These are phyloP conservation scores for Halocynthia roretzi DNA, from an alignment of 23 tunicate species.

Conservation along the genomic window DNA sequence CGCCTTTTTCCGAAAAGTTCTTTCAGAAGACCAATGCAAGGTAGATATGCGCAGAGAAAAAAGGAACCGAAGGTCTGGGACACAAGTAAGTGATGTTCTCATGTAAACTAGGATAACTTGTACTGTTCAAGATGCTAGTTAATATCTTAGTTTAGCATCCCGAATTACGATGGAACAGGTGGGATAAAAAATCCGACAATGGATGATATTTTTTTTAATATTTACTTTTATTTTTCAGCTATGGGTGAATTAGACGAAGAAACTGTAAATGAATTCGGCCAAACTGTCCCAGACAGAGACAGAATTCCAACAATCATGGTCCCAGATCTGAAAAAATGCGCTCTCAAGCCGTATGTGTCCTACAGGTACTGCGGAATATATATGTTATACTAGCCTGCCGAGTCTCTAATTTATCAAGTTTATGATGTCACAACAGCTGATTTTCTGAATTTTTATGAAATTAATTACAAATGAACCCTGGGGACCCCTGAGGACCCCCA, in stretches of 20 bases:
- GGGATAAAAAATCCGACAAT: no score
- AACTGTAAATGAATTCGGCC: slow-evolving; percentile 34
- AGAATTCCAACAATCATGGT: slow-evolving; percentile 62
- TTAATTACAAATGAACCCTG: no score
- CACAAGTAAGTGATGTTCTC: slow-evolving; percentile 5
- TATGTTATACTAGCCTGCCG: no score
- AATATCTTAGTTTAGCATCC: no score
- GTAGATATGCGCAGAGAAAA: slow-evolving; percentile 45
- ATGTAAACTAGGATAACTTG: no score
- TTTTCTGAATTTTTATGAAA: no score
- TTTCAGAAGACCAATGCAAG: slow-evolving; percentile 81
- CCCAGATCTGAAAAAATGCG: slow-evolving; percentile 60
- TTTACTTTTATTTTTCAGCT: slow-evolving; percentile 1
- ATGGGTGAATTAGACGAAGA: slow-evolving; percentile 81
- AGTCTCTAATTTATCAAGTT: no score
- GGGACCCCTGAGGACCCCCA: no score
- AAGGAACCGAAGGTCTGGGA: slow-evolving; percentile 43
- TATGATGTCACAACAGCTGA: no score
- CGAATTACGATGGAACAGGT: no score
- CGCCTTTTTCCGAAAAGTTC: slow-evolving; percentile 41
- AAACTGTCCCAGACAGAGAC: slow-evolving; percentile 57
- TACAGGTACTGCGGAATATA: slow-evolving; percentile 6
- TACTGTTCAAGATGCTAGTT: no score
- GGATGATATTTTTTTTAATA: no score
- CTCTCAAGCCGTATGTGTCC: slow-evolving; percentile 75